These are phyloP conservation scores for Porites evermanni DNA, from an alignment of 92 coral and sea anemone genomes.

Conservation along the genomic window DNA sequence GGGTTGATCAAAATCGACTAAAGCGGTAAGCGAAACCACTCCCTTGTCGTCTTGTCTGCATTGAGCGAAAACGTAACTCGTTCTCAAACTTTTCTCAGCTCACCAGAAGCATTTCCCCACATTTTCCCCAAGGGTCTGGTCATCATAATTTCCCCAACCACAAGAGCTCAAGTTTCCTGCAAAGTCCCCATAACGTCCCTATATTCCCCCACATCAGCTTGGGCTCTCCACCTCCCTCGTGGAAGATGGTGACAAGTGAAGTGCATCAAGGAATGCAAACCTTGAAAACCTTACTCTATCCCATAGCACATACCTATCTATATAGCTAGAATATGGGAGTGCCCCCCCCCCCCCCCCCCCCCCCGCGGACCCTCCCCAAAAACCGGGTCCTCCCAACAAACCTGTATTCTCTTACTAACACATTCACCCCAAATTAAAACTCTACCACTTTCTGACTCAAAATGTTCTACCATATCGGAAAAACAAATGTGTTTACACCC, in stretches of 20 bases:
- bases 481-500: too few relatives aligned
- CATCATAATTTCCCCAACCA: background rate
- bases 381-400: too few relatives aligned
- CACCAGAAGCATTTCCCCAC: background rate
- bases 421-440: too few relatives aligned
- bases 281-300: too few relatives aligned
- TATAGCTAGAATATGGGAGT: too few relatives aligned
- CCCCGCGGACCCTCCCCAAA: too few relatives aligned
- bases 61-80: background rate
- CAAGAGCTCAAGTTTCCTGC: background rate
- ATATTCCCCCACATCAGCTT: background rate
- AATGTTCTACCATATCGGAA: too few relatives aligned
- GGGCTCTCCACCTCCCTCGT: background rate
- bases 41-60: background rate
- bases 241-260: conserved; percentile 3
- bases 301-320: too few relatives aligned
- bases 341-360: too few relatives aligned
- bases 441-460: too few relatives aligned
- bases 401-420: too few relatives aligned
- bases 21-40: background rate
- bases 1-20: background rate
- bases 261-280: too few relatives aligned
- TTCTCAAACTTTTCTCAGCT: background rate
- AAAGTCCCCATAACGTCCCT: background rate
- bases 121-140: background rate